Evolutionary conservation across 1,140 invertebrate species (phyloP).

Genomic region (Archivesica marissinica): DNA sequence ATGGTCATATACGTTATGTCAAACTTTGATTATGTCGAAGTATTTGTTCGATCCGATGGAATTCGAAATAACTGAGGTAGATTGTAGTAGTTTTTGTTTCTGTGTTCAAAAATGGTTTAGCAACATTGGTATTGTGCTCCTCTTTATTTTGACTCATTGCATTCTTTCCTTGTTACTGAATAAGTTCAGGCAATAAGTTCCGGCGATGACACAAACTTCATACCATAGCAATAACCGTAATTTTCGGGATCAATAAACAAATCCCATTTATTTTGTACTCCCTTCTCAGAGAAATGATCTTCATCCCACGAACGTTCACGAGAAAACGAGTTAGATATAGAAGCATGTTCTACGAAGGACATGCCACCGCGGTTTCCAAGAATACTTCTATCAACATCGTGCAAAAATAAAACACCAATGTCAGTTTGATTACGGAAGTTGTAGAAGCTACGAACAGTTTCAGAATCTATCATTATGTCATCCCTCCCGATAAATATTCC

Average conservation of each 20-base stretch:
- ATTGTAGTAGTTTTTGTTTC: too few relatives aligned
- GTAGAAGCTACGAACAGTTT: neutral
- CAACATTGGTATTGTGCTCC: neutral
- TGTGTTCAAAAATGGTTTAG: neutral
- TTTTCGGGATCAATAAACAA: neutral
- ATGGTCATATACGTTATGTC: too few relatives aligned
- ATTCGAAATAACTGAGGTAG: too few relatives aligned
- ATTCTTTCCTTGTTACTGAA: neutral
- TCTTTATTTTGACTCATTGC: conserved; percentile 1
- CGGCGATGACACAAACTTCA: neutral
- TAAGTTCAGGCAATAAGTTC: neutral
- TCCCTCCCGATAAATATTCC: neutral
- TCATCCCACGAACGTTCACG: neutral
- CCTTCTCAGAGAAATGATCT: neutral
- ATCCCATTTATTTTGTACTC: neutral
- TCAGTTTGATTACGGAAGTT: neutral
- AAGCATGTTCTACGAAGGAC: neutral
- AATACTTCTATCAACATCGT: neutral
- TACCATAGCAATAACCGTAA: conserved; percentile 13
- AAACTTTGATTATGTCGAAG: too few relatives aligned
- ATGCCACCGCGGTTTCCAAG: neutral
- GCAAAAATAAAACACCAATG: neutral
- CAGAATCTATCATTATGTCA: conserved; percentile 1
- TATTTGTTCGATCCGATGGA: too few relatives aligned
- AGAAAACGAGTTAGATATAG: neutral